Percentiles rank a stretch among this genome's conserved stretches.
These are phyloP conservation scores for Lasaia peninsularis DNA, from an alignment of 1,140 invertebrate species.

Conservation along the genomic window DNA sequence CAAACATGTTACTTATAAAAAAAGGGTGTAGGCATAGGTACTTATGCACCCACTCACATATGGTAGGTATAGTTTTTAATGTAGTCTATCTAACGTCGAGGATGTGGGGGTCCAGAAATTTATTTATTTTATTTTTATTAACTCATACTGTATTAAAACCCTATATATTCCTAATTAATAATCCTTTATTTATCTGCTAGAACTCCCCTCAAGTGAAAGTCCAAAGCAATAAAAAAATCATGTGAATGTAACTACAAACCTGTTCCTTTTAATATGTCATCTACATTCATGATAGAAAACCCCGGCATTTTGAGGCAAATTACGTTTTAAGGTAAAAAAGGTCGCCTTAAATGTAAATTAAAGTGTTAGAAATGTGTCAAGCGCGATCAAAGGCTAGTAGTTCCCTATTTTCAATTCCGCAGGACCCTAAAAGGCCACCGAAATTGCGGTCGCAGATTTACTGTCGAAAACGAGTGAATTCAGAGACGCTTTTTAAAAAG, in stretches of 20 bases:
- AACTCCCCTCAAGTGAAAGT: no score
- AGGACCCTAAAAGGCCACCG: background rate
- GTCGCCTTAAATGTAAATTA: slow-evolving; percentile 2
- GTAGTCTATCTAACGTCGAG: no score
- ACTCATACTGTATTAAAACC: no score
- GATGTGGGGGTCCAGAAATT: no score
- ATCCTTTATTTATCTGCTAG: no score
- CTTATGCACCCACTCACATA: no score
- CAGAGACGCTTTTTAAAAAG: slow-evolving; percentile 1
- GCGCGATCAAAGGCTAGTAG: slow-evolving; percentile 1
- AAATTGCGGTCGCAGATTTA: slow-evolving; percentile 6
- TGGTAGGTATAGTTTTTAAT: no score
- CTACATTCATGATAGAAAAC: background rate
- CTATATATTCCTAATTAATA: no score
- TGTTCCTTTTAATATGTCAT: background rate
- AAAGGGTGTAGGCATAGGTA: no score
- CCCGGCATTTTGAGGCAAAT: background rate
- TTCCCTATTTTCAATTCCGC: slow-evolving; percentile 1
- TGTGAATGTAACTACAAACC: background rate
- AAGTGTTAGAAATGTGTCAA: background rate
- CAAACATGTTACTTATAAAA: no score
- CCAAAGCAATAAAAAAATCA: no score
- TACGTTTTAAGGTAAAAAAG: background rate
- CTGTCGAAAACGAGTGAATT: background rate
- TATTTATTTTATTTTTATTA: no score